Conservation (phyloP, 2,797 vertebrate species). For the Myioborus miniatus region DNA sequence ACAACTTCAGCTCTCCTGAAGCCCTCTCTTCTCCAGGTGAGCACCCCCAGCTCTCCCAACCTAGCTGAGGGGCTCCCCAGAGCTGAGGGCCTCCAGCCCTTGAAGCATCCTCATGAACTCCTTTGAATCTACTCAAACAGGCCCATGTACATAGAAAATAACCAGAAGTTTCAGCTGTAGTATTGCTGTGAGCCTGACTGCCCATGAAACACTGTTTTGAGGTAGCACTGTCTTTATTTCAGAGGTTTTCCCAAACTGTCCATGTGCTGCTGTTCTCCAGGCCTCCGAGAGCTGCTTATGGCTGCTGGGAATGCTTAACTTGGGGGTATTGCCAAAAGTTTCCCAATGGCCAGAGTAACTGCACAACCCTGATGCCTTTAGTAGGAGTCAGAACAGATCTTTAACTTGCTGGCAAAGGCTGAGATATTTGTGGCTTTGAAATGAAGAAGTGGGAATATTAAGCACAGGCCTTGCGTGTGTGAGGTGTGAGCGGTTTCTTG, state of each 20-base stretch:
- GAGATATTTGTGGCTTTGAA: constrained; percentile 1
- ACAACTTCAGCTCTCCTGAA: neutral
- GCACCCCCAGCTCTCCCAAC: fast-evolving
- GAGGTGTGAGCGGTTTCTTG: neutral
- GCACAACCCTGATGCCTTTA: neutral
- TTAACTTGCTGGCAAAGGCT: neutral
- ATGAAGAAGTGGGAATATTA: constrained; percentile 3
- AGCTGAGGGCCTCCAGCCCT: neutral
- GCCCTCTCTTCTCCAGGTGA: neutral
- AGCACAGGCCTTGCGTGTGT: neutral
- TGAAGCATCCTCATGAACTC: fast-evolving
- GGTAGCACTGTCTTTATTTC: neutral
- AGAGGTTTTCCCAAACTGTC: neutral
- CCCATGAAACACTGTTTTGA: fast-evolving
- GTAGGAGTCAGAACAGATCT: neutral
- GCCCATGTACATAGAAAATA: neutral
- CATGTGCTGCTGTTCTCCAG: neutral
- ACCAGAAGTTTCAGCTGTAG: neutral
- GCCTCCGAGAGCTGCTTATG: neutral
- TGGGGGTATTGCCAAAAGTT: neutral
- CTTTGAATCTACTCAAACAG: neutral
- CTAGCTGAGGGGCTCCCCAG: neutral
- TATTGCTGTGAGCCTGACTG: neutral
- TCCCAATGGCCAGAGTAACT: neutral
- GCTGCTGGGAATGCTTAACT: neutral